phyloP scores from a whole-genome alignment of 2,888 invertebrate species.

The Eupsilia transversa region DNA sequence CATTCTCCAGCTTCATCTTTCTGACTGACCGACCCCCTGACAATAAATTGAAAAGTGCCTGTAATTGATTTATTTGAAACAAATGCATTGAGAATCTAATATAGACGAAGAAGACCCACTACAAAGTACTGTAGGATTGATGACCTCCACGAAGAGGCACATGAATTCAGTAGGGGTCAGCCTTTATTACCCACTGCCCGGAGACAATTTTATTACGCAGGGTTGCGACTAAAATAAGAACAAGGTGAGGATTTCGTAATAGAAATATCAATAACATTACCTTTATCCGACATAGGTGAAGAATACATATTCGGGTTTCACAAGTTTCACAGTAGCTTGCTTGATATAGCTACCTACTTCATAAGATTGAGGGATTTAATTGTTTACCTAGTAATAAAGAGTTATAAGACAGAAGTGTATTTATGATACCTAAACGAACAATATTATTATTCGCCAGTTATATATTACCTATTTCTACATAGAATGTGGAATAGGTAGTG shows the following conservation, averaged over 20 bases:
- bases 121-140: background rate
- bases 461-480: background rate
- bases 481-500: background rate
- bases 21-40: too few relatives aligned
- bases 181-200: background rate
- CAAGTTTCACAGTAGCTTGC: background rate
- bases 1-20: too few relatives aligned
- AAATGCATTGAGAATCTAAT: too few relatives aligned
- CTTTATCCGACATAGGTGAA: too few relatives aligned
- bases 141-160: background rate
- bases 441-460: background rate
- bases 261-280: background rate
- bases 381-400: background rate
- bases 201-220: conserved; percentile 10
- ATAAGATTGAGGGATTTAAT: background rate
- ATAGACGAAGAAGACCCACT: too few relatives aligned
- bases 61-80: too few relatives aligned
- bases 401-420: background rate
- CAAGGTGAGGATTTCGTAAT: background rate
- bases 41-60: too few relatives aligned
- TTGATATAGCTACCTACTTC: background rate
- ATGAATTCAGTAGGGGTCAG: too few relatives aligned
- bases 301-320: too few relatives aligned
- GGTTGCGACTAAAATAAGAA: background rate
- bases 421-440: background rate